Evolutionary conservation across 2,797 vertebrate species (phyloP), one percentile per base, ranked within the genome.

Genomic region (Thalassophryne amazonica): DNA sequence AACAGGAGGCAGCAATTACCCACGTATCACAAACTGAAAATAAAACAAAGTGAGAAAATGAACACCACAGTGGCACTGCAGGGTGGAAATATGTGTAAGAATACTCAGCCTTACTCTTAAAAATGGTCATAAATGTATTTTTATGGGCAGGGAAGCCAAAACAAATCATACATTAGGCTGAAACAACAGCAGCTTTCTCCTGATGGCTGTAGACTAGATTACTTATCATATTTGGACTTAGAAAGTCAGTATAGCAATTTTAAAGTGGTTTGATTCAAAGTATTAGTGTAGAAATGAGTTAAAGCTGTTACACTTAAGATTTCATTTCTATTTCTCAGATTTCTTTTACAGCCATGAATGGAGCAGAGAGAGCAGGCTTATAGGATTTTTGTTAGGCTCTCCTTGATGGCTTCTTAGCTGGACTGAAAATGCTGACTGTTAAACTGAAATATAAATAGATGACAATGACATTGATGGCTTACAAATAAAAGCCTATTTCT

Each of bases 21-120:
- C 71, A 72, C 77, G 75, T 75, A 60, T 80, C 76, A 67, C 69
- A 64, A 38, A 71, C 70, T n/a, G 27, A 70, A 71, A 78, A 78
- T 78, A 81, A 80, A 82, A 73, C 68, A 69, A 84, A 78, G 76
- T 74, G 83, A 61, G 79, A 83, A 79, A 87, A 81, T 45, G 47
- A 67, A 66, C 40, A 5, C 27, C 19, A 2, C n/a, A 32, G 43
- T 42, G 4, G 10, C 28, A n/a, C 65, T 35, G 51, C 32, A 30
- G 69, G 51, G 57, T 29, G 21, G 12, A 32, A 10, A 9, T 18
- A 51, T 20, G 61, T 58, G 60, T 78, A 60, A 75, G 75, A 77
- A 71, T 70, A 30, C 64, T 68, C 76, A 83, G 70, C 33, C 18
- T 27, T 27, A n/a, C 14, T 4, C 39, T 29, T 9, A 1, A 6